Evolutionary conservation across 2,797 vertebrate species (phyloP), one percentile per base, ranked within the genome.

Genomic region (Pelobates cultripes): DNA sequence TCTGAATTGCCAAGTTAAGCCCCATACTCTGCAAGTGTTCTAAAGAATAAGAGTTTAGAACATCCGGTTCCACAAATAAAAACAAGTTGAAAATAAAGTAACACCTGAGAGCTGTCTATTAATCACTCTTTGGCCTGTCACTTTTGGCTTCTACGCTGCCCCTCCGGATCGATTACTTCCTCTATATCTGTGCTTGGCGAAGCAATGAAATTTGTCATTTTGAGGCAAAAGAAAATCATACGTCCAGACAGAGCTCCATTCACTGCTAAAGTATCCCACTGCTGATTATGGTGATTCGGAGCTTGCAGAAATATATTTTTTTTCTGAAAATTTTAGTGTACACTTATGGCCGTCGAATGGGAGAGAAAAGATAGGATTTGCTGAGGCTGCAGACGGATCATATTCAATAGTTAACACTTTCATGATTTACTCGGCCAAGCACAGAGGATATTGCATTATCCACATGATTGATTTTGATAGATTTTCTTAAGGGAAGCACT

Each of bases 191-290:
- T 76, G 77, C 82, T 76, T 68, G 43, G 74, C 45, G 43, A 79
- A 76, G 82, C 82, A 84, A 79, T 84, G 73, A 84, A 79, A 84
- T 84, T 84, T 84, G 77, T 84, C 82, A 84, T 84, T 84, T 64
- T 61, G 47, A 68, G 75, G 67, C 77, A 76, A 75, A 79, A 84
- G 82, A 79, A 84, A 66, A 45, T 71, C 82, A 72, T 75, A 79
- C 41, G 79, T 76, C 77, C 68, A 79, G 68, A 43, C 73, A 51
- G 47, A 45, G 42, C 77, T 71, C 73, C 51, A 73, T 76, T 79
- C 68, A 76, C 67, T 67, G 55, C 57, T 71, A 79, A 84, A 84
- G 72, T 79, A 79, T 79, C 73, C 82, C 82, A 79, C 67, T 84
- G 82, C 77, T 75, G 72, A 84, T 79, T 84, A 79, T 66, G 57